Base-by-base conservation (phyloP, 2,797 vertebrate species). In the Ctenosaura bakeri region DNA sequence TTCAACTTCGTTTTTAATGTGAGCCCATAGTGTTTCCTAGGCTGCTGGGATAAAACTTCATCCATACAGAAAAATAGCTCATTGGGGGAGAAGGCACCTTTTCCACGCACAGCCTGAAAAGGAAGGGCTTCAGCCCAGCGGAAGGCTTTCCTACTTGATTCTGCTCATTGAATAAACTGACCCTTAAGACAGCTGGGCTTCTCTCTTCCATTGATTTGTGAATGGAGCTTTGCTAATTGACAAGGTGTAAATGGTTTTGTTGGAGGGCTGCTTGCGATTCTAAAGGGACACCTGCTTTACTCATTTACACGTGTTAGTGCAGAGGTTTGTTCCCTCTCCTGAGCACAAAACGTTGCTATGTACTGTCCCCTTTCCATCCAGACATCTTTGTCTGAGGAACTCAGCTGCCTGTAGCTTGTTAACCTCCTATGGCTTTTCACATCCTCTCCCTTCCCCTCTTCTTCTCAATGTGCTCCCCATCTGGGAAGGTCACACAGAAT, bases 221-320 rank as follows among this genome's bases (percentile, higher is more conserved):
- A 83, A 77, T 66, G 86, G 35, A 83, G 81, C 69, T 54, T 91
- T 86, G 87, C 76, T 91, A 88, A 1, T 88, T 89, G 85, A 80
- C 62, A 81, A 82, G 64, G 35, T 90, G 85, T 88, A 87, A 92
- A 87, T 92, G 83, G 1, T 73, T 90, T 88, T 59, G 66, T 2
- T 81, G 84, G 59, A 91, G 88, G 69, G 76, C 90, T 93, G 86
- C 59, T 93, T 85, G 42, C 89, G 46, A 42, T 79, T 93, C 54
- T 90, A 88, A 85, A 90, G 79, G 94, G 83, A 16, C 92, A 91
- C 89, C 83, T 96, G 87, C 71, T 92, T 46, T 94, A 32, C 83
- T 76, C 83, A 9, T 7, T 89, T 26, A 16, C 50, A 54, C 80
- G 26, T 35, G 16, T 56, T 29, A 14, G 29, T 69, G 80, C 73